Base-by-base conservation (phyloP, 2,888 invertebrate species). In the Temnothorax unifasciatus region DNA sequence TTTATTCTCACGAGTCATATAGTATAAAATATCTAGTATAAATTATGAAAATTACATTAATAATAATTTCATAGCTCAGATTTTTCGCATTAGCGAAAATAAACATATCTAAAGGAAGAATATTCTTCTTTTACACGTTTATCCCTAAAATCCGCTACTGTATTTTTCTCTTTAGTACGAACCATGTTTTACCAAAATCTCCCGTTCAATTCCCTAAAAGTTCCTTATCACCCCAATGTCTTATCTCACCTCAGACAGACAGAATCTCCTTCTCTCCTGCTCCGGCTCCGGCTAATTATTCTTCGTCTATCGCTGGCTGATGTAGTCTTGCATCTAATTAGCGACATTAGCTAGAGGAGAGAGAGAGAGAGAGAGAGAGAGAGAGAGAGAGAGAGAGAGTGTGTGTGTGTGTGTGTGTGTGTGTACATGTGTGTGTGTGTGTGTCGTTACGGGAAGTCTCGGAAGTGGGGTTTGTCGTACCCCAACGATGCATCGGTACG, bases 401-500 rank as follows among this genome's bases (percentile, higher is more conserved):
- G 29, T 1, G 25, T 25, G 2, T 2, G 29, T 29, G 29, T 29
- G 29, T 29, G 29, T 29, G 29, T 29, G 29, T 29, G 29, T 29
- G 29, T 2, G 29, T 1, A 2, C 2, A 0, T 2, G 29, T 29
- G 29, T 29, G 29, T 29, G 29, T 29, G 29, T 29, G 34, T 50
- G 38, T 41, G 15, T 54, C 64, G 69, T 66, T 50, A 63, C 47
- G 34, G 29, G 21, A 25, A 59, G 66, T 54, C n/a, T 41, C 13
- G 25, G 29, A 21, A 47, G 44, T 21, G 21, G 79, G 59, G n/a
- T 71, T 71, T 81, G 83, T 77, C 63, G 77, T 57, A 61, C 79
- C 61, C 47, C 64, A 61, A 81, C 59, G 82, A 71, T 79, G 84
- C 86, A 89, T 90, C 85, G 87, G 81, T 85, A 89, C 64, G 77